Percentiles rank a stretch among this genome's conserved stretches.
phyloP scores from a whole-genome alignment of 1,140 invertebrate genomes.

The Leptonema lineaticorne region DNA sequence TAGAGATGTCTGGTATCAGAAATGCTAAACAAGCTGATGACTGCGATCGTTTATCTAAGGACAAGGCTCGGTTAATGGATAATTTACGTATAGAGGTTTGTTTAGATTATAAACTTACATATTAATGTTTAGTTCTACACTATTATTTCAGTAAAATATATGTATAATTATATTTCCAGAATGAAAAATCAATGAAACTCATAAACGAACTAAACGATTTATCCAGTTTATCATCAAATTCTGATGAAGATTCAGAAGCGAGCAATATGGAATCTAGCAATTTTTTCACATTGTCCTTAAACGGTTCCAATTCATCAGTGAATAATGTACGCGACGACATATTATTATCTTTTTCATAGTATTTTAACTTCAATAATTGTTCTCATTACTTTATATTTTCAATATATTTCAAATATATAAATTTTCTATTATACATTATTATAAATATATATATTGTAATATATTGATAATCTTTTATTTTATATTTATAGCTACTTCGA shows the following conservation, averaged over 20 bases:
- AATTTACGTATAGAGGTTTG: constrained; percentile 70
- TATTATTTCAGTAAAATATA: no score
- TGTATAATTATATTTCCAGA: no score
- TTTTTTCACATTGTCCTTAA: constrained; percentile 28
- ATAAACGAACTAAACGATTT: constrained; percentile 20
- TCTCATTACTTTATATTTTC: no score
- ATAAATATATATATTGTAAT: background rate
- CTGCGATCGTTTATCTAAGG: constrained; percentile 63
- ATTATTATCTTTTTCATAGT: no score
- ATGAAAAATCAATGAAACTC: constrained; percentile 27
- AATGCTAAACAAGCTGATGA: constrained; percentile 63
- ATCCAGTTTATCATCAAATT: background rate
- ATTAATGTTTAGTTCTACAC: no score
- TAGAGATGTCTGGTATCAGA: constrained; percentile 76
- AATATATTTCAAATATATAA: constrained; percentile 17
- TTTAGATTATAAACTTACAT: no score
- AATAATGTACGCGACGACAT: constrained; percentile 38
- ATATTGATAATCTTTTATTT: constrained; percentile 4
- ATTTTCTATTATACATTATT: background rate
- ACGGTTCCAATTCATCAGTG: constrained; percentile 16
- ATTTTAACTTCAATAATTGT: no score
- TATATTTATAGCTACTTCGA: constrained; percentile 1
- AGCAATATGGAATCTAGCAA: constrained; percentile 35
- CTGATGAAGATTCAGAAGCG: constrained; percentile 13
- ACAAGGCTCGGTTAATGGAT: constrained; percentile 64